phyloP scores from a whole-genome alignment of 2,888 invertebrate species.

The Ctenicera cuprea region DNA sequence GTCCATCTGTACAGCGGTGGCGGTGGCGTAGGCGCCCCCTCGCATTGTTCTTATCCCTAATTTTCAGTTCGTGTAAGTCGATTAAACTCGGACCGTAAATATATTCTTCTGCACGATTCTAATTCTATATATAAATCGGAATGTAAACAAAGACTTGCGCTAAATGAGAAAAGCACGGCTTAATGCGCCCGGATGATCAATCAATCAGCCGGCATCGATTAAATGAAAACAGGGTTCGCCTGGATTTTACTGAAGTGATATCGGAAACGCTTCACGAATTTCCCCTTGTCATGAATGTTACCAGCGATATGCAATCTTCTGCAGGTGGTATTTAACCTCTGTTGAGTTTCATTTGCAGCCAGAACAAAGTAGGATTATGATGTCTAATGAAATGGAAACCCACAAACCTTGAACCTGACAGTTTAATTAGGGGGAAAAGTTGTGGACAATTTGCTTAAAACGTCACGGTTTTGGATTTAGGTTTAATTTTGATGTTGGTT shows the following conservation, averaged over 20 bases:
- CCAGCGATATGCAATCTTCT: constrained; percentile 31
- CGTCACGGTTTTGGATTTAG: neutral
- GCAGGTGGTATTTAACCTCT: constrained; percentile 31
- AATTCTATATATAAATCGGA: constrained; percentile 44
- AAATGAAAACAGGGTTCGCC: constrained; percentile 45
- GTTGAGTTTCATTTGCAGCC: constrained; percentile 16
- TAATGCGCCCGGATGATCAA: constrained; percentile 52
- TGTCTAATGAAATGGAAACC: constrained; percentile 36
- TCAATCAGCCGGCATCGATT: constrained; percentile 55
- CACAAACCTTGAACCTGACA: constrained; percentile 31
- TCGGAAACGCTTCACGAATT: constrained; percentile 27
- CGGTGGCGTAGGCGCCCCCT: neutral
- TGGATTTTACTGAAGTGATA: constrained; percentile 26
- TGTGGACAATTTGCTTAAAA: constrained; percentile 25
- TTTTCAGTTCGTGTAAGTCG: neutral
- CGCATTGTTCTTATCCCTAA: constrained; percentile 2
- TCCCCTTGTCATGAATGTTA: constrained; percentile 14
- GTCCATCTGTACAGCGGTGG: constrained; percentile 1
- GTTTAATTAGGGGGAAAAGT: constrained; percentile 33
- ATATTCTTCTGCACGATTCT: constrained; percentile 35
- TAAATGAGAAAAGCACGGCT: constrained; percentile 53
- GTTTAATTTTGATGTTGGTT: neutral
- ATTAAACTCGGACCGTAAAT: constrained; percentile 12
- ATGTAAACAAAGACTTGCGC: constrained; percentile 45
- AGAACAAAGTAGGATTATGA: constrained; percentile 25